phyloP scores from a whole-genome alignment of 2,888 invertebrate genomes.

The Thereva unica region DNA sequence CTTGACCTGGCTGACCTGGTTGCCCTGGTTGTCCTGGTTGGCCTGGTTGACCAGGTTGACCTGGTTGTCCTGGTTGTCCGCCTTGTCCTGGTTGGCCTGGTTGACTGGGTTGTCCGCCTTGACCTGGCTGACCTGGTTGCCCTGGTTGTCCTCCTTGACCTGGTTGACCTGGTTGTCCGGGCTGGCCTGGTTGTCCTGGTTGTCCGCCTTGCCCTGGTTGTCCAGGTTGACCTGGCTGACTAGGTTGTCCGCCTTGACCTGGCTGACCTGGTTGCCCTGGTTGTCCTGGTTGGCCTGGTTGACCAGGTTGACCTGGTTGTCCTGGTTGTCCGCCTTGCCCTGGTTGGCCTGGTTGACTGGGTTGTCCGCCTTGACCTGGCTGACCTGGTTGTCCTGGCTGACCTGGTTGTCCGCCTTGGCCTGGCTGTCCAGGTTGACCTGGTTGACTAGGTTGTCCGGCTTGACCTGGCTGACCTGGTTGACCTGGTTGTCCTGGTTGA shows the following conservation, averaged over 20 bases:
- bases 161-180: no score
- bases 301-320: conserved; percentile 46
- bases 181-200: conserved; percentile 44
- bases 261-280: background rate
- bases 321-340: conserved; percentile 28
- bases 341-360: conserved; percentile 5
- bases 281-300: conserved; percentile 22
- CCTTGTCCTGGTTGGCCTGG: no score
- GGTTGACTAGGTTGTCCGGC: conserved; percentile 3
- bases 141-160: conserved; percentile 39
- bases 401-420: background rate
- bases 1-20: background rate
- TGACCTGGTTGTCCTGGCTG: background rate
- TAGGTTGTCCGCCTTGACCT: conserved; percentile 19
- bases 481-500: background rate
- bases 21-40: no score
- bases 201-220: conserved; percentile 26
- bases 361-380: conserved; percentile 17
- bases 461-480: conserved; percentile 1
- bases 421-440: background rate
- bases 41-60: no score
- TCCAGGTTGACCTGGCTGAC: background rate
- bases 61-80: no score
- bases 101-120: no score
- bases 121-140: no score